Evolutionary conservation across 2,888 invertebrate genomes (phyloP), one percentile per base, ranked within the genome.

Genomic region (Luperina testacea): DNA sequence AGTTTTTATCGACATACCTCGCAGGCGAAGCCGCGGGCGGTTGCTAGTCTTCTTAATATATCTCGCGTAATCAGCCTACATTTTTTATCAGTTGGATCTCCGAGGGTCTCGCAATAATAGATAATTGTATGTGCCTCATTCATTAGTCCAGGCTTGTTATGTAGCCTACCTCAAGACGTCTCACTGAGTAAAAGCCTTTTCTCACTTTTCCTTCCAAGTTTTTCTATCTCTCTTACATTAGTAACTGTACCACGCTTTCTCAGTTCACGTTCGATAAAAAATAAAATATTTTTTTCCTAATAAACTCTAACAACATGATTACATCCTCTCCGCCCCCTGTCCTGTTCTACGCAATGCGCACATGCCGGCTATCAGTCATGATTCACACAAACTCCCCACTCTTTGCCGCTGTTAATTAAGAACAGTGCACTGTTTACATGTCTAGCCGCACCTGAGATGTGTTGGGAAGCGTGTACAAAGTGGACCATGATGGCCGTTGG

Each of bases 381-480:
- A 87, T 86, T 77, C 88, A 78, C 80, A 84, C 89, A 89, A 88
- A 84, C 81, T 88, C 86, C 72, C 82, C 77, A 89, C 86, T 88
- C 88, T 89, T 88, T 89, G 78, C 68, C n/a, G 48, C 68, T 75
- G 84, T 88, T 88, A 88, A 88, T 88, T 88, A 88, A 88, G 76
- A 69, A 77, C 67, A 38, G 38, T 38, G 6, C 38, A 51, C 83
- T 84, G 84, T 84, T 86, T 86, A 83, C 86, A 77, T 71, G 74
- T 71, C 77, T 75, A 32, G 64, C 67, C 61, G 13, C 72, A 84
- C 84, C 86, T 83, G 83, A 83, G 70, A 78, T 9, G 64, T 38
- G 53, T 20, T 57, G 69, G 32, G 17, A 27, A 17, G 17, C 17
- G 57, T 42, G 42, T 69, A 75, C 15, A 67, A 15, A 15, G 27